Base-by-base conservation (phyloP, 2,888 invertebrate genomes). In the Eurytoma adleriae region DNA sequence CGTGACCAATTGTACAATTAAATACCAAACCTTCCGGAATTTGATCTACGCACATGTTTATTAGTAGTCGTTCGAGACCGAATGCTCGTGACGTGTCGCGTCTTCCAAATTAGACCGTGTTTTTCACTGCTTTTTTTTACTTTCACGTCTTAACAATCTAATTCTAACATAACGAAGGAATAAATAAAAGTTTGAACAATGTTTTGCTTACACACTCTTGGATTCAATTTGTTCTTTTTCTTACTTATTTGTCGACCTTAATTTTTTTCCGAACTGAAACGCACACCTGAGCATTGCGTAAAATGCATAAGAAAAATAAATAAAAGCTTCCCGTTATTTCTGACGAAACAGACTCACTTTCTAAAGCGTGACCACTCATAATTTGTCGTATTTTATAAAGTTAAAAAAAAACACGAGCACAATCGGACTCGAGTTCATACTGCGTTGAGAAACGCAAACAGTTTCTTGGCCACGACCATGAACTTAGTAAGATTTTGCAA, bases 321-420 rank as follows among this genome's bases (percentile, higher is more conserved):
- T 40, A 71, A 50, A 67, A 75, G 56, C 74, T 81, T 78, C 78
- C 72, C 20, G 59, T 61, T 64, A 40, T 73, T 67, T 50, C 24
- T 30, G 69, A 78, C 14, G n/a, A 76, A 78, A 69, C 40, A 54
- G 70, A 74, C 66, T 78, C 73, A 62, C 24, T 62, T 61, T 62
- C 40, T 62, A 68, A 72, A 76, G 18, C 68, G 30, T 72, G 84
- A 84, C 84, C 84, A 84, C 64, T 84, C 84, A 82, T 83, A 84
- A 85, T 81, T 85, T 84, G 83, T 85, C 85, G 83, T 82, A 84
- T 83, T 83, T 85, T 81, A 81, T 83, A 84, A 40, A 40, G 40
- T 40, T 10, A 40, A 40, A 81, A 83, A 73, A 66, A 27, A 78
- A 79, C 40, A 61, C 69, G 70, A 82, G 78, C 69, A 67, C 16